Percentiles rank a stretch among this genome's conserved stretches.
Conservation (phyloP, 2,888 invertebrate species). For the Leptarthrus brevirostris region DNA sequence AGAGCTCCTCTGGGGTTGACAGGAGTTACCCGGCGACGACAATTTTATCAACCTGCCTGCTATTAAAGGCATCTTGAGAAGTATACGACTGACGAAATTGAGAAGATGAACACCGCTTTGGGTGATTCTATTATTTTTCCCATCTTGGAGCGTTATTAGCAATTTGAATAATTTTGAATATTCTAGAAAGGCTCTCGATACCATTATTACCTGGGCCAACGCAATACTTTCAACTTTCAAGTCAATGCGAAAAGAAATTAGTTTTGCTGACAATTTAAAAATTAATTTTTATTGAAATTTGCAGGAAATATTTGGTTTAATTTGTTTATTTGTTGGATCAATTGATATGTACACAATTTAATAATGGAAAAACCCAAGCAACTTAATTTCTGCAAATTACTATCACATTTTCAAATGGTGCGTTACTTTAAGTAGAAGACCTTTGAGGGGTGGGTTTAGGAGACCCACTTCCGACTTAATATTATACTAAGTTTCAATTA, state of each 20-base stretch:
- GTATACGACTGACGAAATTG: neutral
- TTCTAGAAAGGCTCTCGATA: neutral
- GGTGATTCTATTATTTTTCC: conserved; percentile 27
- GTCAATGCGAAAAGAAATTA: neutral
- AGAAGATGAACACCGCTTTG: conserved; percentile 17
- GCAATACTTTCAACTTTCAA: too few species aligned
- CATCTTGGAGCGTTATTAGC: conserved; percentile 8
- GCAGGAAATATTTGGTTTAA: too few species aligned
- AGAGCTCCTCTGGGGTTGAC: conserved; percentile 1
- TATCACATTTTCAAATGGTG: too few species aligned
- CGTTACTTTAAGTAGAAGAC: too few species aligned
- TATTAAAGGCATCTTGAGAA: neutral
- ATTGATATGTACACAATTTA: too few species aligned
- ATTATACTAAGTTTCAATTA: too few species aligned
- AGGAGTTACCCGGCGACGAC: neutral
- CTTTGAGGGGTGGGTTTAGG: too few species aligned
- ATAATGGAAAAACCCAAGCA: too few species aligned
- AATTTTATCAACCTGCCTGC: neutral
- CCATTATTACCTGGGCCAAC: conserved; percentile 7
- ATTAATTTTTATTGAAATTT: too few species aligned
- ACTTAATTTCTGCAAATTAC: too few species aligned
- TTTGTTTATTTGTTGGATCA: too few species aligned
- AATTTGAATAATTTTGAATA: conserved; percentile 41
- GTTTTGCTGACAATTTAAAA: neutral
- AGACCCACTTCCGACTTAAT: too few species aligned